Conservation (phyloP, 2,113 vertebrate species). For the Pelmatolapia mariae region DNA sequence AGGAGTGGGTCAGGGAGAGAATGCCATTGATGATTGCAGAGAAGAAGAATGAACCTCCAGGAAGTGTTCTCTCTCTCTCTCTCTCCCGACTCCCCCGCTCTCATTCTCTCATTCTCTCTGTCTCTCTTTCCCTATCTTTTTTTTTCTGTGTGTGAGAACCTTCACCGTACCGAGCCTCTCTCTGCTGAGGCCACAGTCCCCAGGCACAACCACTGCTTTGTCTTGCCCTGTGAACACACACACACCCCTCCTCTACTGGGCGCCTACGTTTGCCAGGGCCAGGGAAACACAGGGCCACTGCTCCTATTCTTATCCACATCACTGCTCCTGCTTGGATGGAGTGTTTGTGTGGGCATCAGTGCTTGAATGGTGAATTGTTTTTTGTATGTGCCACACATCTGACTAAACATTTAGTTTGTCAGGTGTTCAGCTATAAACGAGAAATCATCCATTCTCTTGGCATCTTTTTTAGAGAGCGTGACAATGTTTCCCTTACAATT, state of each 20-base stretch:
- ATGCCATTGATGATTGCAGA: slow-evolving; percentile 78
- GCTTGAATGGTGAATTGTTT: slow-evolving; percentile 40
- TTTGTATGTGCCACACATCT: not conserved
- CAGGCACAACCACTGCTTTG: slow-evolving; percentile 76
- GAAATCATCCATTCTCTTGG: not conserved
- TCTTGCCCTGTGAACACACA: slow-evolving; percentile 68
- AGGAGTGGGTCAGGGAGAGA: slow-evolving; percentile 73
- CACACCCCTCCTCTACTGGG: slow-evolving; percentile 67
- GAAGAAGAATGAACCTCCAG: slow-evolving; percentile 77
- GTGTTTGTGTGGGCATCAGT: not conserved
- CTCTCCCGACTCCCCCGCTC: slow-evolving; percentile 37
- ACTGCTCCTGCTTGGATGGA: slow-evolving; percentile 42
- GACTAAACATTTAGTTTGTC: not conserved
- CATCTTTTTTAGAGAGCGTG: not conserved
- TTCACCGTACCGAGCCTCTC: slow-evolving; percentile 60
- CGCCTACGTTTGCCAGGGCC: slow-evolving; percentile 53
- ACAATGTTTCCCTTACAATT: not conserved
- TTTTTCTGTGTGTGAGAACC: slow-evolving; percentile 71
- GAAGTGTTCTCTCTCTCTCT: slow-evolving; percentile 64
- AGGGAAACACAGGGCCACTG: slow-evolving; percentile 62
- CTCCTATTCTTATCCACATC: slow-evolving; percentile 63
- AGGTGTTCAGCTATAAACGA: not conserved
- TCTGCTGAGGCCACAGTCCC: slow-evolving; percentile 61
- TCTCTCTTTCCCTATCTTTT: slow-evolving; percentile 27
- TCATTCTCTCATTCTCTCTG: slow-evolving; percentile 42